Evolutionary conservation across 2,113 vertebrate genomes (phyloP).

Genomic region (Rhea americana): DNA sequence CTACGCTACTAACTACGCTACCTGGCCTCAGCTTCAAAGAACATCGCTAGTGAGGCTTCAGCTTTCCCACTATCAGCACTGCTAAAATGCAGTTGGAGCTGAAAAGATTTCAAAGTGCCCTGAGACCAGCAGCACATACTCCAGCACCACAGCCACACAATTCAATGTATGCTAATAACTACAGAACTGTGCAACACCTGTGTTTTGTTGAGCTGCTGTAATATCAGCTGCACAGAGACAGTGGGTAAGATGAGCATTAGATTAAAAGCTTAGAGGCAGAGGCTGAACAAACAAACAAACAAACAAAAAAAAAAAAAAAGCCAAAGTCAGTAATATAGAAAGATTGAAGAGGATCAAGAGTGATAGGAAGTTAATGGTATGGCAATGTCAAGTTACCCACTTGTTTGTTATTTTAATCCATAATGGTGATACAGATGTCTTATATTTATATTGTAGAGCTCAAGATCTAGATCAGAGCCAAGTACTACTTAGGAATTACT

Average conservation of each 20-base stretch:
- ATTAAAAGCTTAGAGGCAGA: not conserved
- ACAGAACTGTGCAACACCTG: not conserved
- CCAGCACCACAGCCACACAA: not conserved
- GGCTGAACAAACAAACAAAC: not conserved
- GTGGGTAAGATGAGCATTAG: not conserved
- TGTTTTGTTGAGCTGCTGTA: not conserved
- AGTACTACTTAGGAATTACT: not conserved
- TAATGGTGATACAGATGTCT: not conserved
- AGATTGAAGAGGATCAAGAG: not conserved
- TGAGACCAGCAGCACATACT: not conserved
- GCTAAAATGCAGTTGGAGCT: not conserved
- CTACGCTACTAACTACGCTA: not conserved
- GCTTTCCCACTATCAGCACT: not conserved
- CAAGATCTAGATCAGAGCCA: not conserved
- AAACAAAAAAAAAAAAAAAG: not conserved
- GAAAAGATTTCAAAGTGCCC: not conserved
- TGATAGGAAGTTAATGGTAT: not conserved
- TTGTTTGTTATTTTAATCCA: not conserved
- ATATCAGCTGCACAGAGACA: not conserved
- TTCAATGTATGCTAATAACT: fast-evolving
- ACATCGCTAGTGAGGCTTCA: conserved; percentile 12
- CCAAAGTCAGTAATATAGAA: not conserved
- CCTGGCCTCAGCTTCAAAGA: not conserved
- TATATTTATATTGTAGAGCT: not conserved
- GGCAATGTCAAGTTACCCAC: not conserved